phyloP scores from a whole-genome alignment of 2,113 vertebrate species.

The Pangasianodon gigas region DNA sequence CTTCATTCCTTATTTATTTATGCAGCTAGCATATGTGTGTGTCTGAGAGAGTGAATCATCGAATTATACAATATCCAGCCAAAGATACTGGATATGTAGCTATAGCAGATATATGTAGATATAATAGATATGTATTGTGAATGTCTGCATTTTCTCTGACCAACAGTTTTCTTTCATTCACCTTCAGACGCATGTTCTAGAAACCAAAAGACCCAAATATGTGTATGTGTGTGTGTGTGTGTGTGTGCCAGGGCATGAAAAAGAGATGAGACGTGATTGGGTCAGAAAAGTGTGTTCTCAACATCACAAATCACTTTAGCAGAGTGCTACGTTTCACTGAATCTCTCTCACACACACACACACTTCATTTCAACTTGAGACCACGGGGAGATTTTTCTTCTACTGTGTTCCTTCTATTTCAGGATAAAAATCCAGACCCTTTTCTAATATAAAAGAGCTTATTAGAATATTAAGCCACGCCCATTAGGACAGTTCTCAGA shows the following conservation, averaged over 20 bases:
- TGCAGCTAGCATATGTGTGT: background rate
- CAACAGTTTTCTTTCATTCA: background rate
- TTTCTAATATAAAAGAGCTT: background rate
- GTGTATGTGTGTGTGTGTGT: background rate
- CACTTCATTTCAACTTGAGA: background rate
- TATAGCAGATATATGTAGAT: background rate
- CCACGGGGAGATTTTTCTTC: background rate
- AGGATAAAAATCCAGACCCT: background rate
- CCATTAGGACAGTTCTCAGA: background rate
- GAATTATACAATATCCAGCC: background rate
- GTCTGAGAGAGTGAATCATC: background rate
- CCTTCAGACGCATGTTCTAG: background rate
- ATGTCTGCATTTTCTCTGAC: background rate
- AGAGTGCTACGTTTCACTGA: background rate
- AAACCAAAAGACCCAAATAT: background rate
- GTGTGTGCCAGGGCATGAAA: background rate
- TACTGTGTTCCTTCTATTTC: too few relatives aligned
- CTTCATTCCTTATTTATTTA: background rate
- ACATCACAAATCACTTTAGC: conserved; percentile 13
- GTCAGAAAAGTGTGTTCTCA: conserved; percentile 14
- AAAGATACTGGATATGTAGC: background rate
- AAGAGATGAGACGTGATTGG: background rate
- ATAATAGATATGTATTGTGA: background rate
- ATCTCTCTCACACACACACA: background rate
- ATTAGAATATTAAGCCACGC: background rate